Evolutionary conservation across 2,888 invertebrate genomes (phyloP).

Genomic region (Axea sp.): DNA sequence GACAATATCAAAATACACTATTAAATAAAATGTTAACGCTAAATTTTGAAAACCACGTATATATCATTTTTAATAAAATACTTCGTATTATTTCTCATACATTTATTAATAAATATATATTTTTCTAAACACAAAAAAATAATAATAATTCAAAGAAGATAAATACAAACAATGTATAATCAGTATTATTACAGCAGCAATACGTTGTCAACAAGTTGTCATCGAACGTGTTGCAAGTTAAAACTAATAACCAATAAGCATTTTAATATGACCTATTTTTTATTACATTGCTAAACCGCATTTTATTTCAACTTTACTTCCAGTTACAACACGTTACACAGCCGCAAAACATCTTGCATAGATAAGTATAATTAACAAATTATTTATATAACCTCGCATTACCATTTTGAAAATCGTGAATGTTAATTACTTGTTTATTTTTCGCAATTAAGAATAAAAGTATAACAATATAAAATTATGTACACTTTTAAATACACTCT

Average conservation of each 20-base stretch:
- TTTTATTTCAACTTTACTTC: conserved; percentile 1
- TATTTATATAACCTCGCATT: too few relatives aligned
- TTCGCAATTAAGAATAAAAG: too few relatives aligned
- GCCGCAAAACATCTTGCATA: neutral
- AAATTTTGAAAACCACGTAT: too few relatives aligned
- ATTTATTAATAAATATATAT: conserved; percentile 1
- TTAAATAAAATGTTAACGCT: too few relatives aligned
- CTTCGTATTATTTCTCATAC: neutral
- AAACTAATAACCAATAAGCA: conserved; percentile 27
- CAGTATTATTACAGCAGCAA: neutral
- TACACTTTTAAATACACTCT: too few relatives aligned
- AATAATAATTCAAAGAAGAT: too few relatives aligned
- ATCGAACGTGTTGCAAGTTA: neutral
- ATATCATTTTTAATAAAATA: too few relatives aligned
- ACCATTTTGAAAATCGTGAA: too few relatives aligned
- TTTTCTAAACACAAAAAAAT: too few relatives aligned
- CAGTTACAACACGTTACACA: neutral
- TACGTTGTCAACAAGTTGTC: neutral
- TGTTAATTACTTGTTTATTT: too few relatives aligned
- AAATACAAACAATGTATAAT: conserved; percentile 6
- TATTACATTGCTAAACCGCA: conserved; percentile 11
- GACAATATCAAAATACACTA: too few relatives aligned
- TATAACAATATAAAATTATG: too few relatives aligned
- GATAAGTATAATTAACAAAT: neutral
- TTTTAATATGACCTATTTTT: conserved; percentile 22